These are phyloP conservation scores for Rhodophaea formosa DNA, from an alignment of 2,888 invertebrate genomes.

Conservation along the genomic window DNA sequence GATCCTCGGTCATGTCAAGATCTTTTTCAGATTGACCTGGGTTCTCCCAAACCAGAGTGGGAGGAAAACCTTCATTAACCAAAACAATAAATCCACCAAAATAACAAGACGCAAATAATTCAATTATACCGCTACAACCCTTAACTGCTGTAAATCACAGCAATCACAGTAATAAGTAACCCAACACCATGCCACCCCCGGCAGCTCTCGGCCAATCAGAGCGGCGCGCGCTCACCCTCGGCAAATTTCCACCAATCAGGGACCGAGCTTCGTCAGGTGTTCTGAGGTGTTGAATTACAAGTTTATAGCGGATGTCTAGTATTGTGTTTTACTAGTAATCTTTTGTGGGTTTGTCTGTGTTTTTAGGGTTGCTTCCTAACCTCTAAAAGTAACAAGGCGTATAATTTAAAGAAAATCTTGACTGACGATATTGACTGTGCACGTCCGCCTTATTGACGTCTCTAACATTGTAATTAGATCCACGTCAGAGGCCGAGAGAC, in stretches of 20 bases:
- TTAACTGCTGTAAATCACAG: slow-evolving; percentile 59
- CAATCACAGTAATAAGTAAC: slow-evolving; percentile 57
- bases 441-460: too few relatives aligned
- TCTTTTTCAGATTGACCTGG: too few relatives aligned
- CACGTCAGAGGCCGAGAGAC: too few relatives aligned
- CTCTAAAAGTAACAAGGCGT: too few relatives aligned
- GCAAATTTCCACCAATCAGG: slow-evolving; percentile 48
- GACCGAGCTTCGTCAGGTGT: slow-evolving; percentile 51
- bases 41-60: too few relatives aligned
- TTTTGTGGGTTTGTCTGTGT: not conserved
- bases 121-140: slow-evolving; percentile 17
- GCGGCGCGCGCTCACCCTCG: slow-evolving; percentile 51
- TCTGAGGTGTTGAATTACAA: slow-evolving; percentile 54
- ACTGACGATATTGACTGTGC: too few relatives aligned
- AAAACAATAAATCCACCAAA: not conserved
- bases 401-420: too few relatives aligned
- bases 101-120: slow-evolving; percentile 13
- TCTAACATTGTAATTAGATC: too few relatives aligned
- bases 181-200: slow-evolving; percentile 59
- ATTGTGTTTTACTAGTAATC: slow-evolving; percentile 22
- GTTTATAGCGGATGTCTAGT: slow-evolving; percentile 24
- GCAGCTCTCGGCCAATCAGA: slow-evolving; percentile 46
- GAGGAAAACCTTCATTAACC: not conserved
- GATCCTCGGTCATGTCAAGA: too few relatives aligned
- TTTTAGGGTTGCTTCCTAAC: not conserved